Evolutionary conservation across 1,140 invertebrate species (phyloP), one percentile per base, ranked within the genome.

Genomic region (Drosophila kanapiae): DNA sequence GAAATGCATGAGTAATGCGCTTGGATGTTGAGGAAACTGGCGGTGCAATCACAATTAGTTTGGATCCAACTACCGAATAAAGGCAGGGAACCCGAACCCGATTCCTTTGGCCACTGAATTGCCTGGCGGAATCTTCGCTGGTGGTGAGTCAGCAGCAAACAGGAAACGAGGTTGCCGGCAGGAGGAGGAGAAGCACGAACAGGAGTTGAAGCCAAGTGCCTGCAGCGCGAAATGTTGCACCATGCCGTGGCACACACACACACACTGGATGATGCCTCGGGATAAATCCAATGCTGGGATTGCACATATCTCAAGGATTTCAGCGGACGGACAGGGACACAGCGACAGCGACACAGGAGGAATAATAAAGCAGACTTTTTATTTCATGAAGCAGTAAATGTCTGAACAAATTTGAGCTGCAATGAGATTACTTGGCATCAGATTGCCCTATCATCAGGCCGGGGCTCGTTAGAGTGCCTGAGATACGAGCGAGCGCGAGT

Each of bases 191-290:
- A 3, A 29, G 47, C 14, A 49, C 31, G 9, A 48, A 48, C 37
- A 29, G 45, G 37, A 60, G 45, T 27, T n/a, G 13, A 33, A 7
- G 49, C 37, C 49, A 42, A 48, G 57, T 56, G 77, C 67, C 72
- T 87, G 84, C 83, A 87, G 77, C 85, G 80, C 69, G 69, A 87
- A 88, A 90, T 90, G 84, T 87, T 88, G 84, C 84, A 87, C 77
- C 85, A 80, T 67, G 59, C 51, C 49, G 62, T 23, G 47, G 33
- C 42, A 72, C 31, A 62, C 67, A 59, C 58, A 61, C 31, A 31
- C 16, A 35, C 47, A n/a, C 47, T 29, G 48, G 31, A 31, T 51
- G 49, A 40, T 45, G 56, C 40, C 35, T 58, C 23, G 49, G 53
- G 53, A 38, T 56, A 27, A 53, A 45, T 35, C 51, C 64, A 18